A percentile compares a stretch with the other conserved stretches of the same genome.
These are phyloP conservation scores for Colaptes auratus DNA, from an alignment of 2,113 vertebrate species.

Conservation along the genomic window DNA sequence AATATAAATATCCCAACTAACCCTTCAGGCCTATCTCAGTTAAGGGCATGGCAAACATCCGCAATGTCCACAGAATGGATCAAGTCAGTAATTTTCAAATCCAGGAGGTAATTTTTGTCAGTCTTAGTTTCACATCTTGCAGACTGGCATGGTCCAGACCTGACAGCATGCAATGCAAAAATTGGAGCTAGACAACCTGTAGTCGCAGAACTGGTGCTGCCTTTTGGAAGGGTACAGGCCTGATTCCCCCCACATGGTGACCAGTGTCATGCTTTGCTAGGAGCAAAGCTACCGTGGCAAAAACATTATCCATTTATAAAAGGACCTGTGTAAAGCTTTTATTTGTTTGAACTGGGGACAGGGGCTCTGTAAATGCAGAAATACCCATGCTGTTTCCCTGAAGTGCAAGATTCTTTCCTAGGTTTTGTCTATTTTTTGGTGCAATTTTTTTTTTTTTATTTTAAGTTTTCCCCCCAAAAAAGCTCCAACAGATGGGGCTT, in stretches of 20 bases:
- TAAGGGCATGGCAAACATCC: not conserved
- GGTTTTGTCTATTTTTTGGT: not conserved
- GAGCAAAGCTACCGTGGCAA: not conserved
- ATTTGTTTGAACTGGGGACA: not conserved
- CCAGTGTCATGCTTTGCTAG: not conserved
- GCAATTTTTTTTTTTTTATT: not conserved
- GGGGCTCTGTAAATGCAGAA: not conserved
- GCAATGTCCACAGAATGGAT: not conserved
- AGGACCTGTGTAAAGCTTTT: not conserved
- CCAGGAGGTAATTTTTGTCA: not conserved
- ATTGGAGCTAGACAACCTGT: rapidly evolving
- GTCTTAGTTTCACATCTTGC: not conserved
- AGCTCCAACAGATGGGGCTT: not conserved
- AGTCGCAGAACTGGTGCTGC: not conserved
- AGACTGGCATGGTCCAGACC: not conserved
- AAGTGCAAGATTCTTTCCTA: not conserved
- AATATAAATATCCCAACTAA: not conserved
- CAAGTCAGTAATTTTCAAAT: not conserved
- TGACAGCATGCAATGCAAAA: rapidly evolving
- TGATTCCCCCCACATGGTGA: rapidly evolving
- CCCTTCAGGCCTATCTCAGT: not conserved
- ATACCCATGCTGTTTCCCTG: not conserved
- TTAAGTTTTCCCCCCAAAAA: not conserved
- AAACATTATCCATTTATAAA: not conserved
- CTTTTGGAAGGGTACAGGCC: rapidly evolving